Conservation (phyloP, 1,140 invertebrate genomes). For the Caligus rogercresseyi region DNA sequence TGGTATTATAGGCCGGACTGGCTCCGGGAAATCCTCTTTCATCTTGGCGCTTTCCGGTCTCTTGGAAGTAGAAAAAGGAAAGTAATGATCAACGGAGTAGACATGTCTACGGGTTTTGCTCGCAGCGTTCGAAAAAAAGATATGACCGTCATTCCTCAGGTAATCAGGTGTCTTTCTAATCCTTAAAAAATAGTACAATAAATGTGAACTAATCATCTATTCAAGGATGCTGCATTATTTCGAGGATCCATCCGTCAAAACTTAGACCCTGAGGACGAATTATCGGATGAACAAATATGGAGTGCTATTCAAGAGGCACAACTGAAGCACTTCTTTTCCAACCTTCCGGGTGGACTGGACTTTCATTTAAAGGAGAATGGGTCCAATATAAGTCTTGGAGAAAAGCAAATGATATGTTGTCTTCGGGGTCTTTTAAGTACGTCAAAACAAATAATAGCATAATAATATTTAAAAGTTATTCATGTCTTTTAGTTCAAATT, state of each 20-base stretch:
- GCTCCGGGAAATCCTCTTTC: conserved; percentile 66
- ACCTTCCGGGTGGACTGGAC: neutral
- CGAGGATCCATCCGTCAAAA: conserved; percentile 60
- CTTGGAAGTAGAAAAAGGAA: conserved; percentile 50
- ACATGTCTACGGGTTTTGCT: conserved; percentile 59
- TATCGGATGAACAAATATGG: conserved; percentile 61
- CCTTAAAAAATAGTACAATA: conserved; percentile 9
- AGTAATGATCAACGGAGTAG: conserved; percentile 72
- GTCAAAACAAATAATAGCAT: too few relatives aligned
- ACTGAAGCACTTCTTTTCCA: conserved; percentile 64
- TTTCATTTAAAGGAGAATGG: neutral
- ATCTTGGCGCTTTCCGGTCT: conserved; percentile 68
- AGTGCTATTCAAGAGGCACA: conserved; percentile 51
- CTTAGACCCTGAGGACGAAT: conserved; percentile 61
- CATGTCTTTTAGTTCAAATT: too few relatives aligned
- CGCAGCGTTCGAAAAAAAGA: conserved; percentile 64
- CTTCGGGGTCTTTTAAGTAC: conserved; percentile 8
- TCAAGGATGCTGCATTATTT: conserved; percentile 42
- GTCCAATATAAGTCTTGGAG: neutral
- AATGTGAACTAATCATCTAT: neutral
- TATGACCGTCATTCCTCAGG: conserved; percentile 76
- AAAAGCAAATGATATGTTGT: neutral
- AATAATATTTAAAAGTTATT: too few relatives aligned
- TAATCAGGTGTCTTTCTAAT: conserved; percentile 22
- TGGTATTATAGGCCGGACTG: conserved; percentile 62